Conservation (phyloP, 2,113 vertebrate genomes). For the Hippoglossus stenolepis region DNA sequence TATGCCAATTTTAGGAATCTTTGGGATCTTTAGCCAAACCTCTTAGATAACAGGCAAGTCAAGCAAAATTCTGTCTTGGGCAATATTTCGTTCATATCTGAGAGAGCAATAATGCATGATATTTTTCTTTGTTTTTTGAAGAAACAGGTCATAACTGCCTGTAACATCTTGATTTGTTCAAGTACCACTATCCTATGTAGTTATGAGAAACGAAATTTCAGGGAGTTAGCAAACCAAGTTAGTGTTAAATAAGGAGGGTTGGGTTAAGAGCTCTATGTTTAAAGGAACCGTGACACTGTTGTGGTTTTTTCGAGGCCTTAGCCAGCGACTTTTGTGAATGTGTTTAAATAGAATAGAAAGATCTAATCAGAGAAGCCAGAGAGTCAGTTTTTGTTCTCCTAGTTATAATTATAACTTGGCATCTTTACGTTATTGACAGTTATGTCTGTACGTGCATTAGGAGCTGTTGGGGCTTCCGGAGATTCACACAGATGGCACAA, state of each 20-base stretch:
- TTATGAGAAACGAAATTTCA: slow-evolving; percentile 83
- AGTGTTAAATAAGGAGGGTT: slow-evolving; percentile 77
- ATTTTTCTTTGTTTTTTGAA: slow-evolving; percentile 66
- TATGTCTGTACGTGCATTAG: slow-evolving; percentile 35
- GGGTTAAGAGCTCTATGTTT: slow-evolving; percentile 58
- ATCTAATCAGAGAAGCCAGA: slow-evolving; percentile 16
- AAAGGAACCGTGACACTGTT: slow-evolving; percentile 36
- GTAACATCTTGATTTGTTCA: slow-evolving; percentile 82
- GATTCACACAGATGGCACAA: slow-evolving; percentile 57
- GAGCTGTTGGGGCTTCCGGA: slow-evolving; percentile 43
- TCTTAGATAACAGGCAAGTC: slow-evolving; percentile 72
- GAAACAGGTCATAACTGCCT: slow-evolving; percentile 76
- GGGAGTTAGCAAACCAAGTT: slow-evolving; percentile 84
- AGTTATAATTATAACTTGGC: slow-evolving; percentile 31
- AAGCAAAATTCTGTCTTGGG: slow-evolving; percentile 78
- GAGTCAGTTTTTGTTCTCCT: slow-evolving; percentile 23
- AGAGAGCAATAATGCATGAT: slow-evolving; percentile 91
- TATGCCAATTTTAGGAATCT: slow-evolving; percentile 88
- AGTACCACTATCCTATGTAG: slow-evolving; percentile 80
- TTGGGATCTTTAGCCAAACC: slow-evolving; percentile 83
- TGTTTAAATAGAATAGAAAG: neutral
- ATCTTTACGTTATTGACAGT: slow-evolving; percentile 49
- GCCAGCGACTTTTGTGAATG: slow-evolving; percentile 2
- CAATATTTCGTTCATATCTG: slow-evolving; percentile 82
- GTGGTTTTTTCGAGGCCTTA: slow-evolving; percentile 40